phyloP scores from a whole-genome alignment of 2,113 vertebrate species.

The Chaetodon auriga region DNA sequence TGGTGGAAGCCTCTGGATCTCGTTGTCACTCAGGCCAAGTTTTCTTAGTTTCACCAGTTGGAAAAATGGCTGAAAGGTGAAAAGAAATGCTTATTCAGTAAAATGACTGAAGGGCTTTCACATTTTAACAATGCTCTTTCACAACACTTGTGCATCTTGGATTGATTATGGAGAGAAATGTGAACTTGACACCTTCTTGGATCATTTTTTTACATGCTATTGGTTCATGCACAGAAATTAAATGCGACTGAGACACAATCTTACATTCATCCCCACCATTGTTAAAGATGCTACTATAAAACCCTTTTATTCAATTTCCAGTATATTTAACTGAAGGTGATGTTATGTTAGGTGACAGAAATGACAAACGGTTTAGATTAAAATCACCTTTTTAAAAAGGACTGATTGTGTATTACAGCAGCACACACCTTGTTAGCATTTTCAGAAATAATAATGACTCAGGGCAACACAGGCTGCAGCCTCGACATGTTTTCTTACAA shows the following conservation, averaged over 20 bases:
- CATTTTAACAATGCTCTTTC: background rate
- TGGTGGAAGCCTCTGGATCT: conserved; percentile 95
- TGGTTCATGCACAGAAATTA: background rate
- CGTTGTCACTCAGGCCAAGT: conserved; percentile 97
- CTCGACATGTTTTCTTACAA: background rate
- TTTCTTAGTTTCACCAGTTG: conserved; percentile 96
- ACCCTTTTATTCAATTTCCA: background rate
- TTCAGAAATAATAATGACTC: too few relatives aligned
- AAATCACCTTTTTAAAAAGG: background rate
- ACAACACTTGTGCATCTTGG: background rate
- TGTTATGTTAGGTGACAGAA: background rate
- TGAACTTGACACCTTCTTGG: background rate
- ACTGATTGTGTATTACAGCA: background rate
- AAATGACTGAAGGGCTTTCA: background rate
- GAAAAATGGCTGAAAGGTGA: conserved; percentile 93
- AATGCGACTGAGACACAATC: background rate
- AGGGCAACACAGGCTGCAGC: background rate
- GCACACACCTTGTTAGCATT: background rate
- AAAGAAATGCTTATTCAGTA: conserved; percentile 33
- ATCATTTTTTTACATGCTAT: background rate
- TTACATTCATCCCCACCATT: background rate
- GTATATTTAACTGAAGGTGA: background rate
- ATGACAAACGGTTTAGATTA: background rate
- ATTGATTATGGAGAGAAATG: background rate
- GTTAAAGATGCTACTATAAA: background rate